Evolutionary conservation across 2,888 invertebrate species (phyloP), one percentile per base, ranked within the genome.

Genomic region (Ornithoptera alexandrae): DNA sequence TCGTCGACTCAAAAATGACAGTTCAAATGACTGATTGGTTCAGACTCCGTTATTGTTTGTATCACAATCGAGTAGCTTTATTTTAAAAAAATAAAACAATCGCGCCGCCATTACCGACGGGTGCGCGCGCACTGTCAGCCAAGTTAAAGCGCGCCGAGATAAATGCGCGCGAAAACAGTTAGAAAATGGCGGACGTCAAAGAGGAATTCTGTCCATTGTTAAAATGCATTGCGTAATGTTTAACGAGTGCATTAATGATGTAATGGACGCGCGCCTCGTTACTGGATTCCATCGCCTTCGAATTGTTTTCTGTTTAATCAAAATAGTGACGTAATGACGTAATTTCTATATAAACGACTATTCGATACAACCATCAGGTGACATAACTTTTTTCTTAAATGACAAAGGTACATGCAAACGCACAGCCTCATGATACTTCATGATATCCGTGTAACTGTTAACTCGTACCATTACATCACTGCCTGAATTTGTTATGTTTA

Each of bases 21-120:
- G 82, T 80, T 81, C 74, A 77, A 84, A 83, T 81, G 78, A 84
- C 77, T 78, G 83, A 83, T 86, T 79, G 81, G 75, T 76, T 77
- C 76, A 53, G 74, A 82, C 81, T 79, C 87, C 87, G 86, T 87
- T 88, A 88, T 83, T 85, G 84, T 86, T 84, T 77, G 81, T 65
- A 65, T 65, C 69, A 79, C 81, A 79, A 78, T 78, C 76, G 76
- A 71, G 62, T 2, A 53, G 53, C n/a, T 53, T 17, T 18, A 5
- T 53, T 53, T 53, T 18, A 1, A 1, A 53, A 53, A 53, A 53
- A 18, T 6, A n/a, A 53, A n/a, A 53, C 53, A 53, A 53, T 53
- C 53, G 53, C 53, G 39, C 58, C 68, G 72, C 77, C 79, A 82
- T 86, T 84, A 83, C 77, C 79, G 77, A 72, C 77, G 61, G 39